Conservation (phyloP, 2,797 vertebrate genomes). For the Champsocephalus esox region DNA sequence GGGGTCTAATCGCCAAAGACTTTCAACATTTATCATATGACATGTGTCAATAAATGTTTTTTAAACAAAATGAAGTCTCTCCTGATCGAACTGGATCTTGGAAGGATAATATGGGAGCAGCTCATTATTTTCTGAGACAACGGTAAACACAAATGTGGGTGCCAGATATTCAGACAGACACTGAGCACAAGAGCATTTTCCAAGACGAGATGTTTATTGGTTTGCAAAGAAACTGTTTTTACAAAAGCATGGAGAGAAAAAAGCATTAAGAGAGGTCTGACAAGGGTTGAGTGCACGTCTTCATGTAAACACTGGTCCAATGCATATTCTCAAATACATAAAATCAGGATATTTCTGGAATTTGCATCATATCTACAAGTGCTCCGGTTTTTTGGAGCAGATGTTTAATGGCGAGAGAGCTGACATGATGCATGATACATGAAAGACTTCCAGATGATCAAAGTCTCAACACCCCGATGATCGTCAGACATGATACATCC, state of each 20-base stretch:
- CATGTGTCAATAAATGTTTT: no score
- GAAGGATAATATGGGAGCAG: no score
- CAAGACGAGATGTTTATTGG: slow-evolving; percentile 74
- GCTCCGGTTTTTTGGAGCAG: slow-evolving; percentile 7
- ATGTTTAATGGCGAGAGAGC: slow-evolving; percentile 2
- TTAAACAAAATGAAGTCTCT: no score
- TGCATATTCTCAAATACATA: slow-evolving; percentile 14
- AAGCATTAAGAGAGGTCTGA: slow-evolving; percentile 17
- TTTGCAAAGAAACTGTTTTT: slow-evolving; percentile 66
- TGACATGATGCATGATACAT: slow-evolving; percentile 18
- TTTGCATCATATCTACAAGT: not conserved
- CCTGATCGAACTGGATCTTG: no score
- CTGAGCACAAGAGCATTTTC: slow-evolving; percentile 12
- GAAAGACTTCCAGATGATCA: slow-evolving; percentile 26
- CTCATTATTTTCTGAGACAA: no score
- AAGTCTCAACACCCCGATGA: slow-evolving; percentile 18
- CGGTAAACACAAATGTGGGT: no score
- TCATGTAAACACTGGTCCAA: slow-evolving; percentile 41
- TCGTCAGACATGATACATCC: slow-evolving; percentile 19
- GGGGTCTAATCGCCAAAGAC: no score
- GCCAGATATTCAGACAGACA: not conserved
- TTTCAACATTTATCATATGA: no score
- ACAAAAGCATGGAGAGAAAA: slow-evolving; percentile 62
- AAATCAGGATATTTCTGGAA: slow-evolving; percentile 15
- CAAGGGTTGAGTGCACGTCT: slow-evolving; percentile 33